Evolutionary conservation across 2,113 vertebrate species (phyloP).

Genomic region (Chloropsis cyanopogon): DNA sequence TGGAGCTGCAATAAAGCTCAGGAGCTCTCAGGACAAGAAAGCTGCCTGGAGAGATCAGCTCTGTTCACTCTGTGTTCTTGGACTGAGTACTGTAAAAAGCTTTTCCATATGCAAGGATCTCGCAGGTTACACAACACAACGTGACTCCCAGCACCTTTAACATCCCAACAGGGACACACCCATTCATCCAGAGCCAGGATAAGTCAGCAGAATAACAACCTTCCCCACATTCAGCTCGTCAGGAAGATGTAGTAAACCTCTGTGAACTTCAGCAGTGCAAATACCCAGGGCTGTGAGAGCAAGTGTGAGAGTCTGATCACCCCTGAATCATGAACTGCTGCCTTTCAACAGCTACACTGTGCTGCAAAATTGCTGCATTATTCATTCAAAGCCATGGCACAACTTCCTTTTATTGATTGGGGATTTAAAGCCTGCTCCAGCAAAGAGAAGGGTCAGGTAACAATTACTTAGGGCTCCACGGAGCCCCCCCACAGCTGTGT

Average conservation of each 20-base stretch:
- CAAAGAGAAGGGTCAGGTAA: neutral
- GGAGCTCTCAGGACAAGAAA: neutral
- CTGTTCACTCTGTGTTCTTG: neutral
- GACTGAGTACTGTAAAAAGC: neutral
- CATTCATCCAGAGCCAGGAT: neutral
- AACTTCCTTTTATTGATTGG: neutral
- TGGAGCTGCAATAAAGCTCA: neutral
- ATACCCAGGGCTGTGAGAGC: neutral
- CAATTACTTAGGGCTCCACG: neutral
- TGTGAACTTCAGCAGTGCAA: neutral
- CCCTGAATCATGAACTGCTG: neutral
- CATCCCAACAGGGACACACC: neutral
- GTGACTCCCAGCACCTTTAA: neutral
- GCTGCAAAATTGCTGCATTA: neutral
- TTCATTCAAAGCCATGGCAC: neutral
- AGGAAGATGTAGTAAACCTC: neutral
- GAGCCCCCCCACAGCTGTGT: neutral
- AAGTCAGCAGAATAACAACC: neutral
- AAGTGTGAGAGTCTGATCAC: neutral
- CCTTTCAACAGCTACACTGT: fast-evolving
- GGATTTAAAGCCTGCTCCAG: neutral
- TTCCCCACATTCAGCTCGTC: neutral
- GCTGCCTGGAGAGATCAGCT: neutral
- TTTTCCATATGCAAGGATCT: neutral
- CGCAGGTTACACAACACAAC: neutral